phyloP scores from a whole-genome alignment of 2,113 vertebrate genomes.

The Lanius ludovicianus region DNA sequence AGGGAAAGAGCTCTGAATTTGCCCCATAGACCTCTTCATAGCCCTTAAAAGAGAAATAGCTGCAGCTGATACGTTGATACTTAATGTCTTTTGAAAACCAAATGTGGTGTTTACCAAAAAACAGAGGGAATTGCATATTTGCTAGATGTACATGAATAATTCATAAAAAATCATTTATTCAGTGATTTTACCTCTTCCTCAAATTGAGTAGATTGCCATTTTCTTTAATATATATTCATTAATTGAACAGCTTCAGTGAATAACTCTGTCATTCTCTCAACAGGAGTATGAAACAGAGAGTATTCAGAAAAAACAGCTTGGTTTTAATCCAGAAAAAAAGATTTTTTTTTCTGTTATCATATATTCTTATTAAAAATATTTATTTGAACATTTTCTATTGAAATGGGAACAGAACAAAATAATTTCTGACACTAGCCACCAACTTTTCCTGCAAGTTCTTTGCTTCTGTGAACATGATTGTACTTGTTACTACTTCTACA shows the following conservation, averaged over 20 bases:
- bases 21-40: background rate
- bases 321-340: background rate
- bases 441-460: background rate
- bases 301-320: background rate
- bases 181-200: background rate
- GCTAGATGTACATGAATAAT: slow-evolving; percentile 37
- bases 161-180: slow-evolving; percentile 41
- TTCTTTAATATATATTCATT: slow-evolving; percentile 29
- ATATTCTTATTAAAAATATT: background rate
- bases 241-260: background rate
- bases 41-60: background rate
- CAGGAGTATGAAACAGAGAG: background rate
- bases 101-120: slow-evolving; percentile 38
- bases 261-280: background rate
- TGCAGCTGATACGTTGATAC: background rate
- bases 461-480: background rate
- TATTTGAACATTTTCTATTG: background rate
- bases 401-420: background rate
- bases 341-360: background rate
- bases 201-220: slow-evolving; percentile 2
- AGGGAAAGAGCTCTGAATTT: background rate
- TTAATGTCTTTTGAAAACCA: slow-evolving; percentile 37
- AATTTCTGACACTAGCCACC: background rate
- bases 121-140: slow-evolving; percentile 1
- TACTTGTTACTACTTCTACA: background rate